These are phyloP conservation scores for Drosophila histrio DNA, from an alignment of 2,888 invertebrate genomes.

Conservation along the genomic window DNA sequence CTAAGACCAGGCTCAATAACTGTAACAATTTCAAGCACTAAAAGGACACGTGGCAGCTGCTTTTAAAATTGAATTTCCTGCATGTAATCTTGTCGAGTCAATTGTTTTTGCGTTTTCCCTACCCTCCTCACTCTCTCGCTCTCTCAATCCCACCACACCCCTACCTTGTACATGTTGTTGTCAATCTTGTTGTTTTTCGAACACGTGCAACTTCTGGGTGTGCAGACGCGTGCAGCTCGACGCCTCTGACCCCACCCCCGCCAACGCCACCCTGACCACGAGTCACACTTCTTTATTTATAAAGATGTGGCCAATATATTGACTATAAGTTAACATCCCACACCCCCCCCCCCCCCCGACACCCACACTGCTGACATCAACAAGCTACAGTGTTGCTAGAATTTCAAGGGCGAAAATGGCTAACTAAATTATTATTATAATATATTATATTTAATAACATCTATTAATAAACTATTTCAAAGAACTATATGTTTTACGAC, in stretches of 20 bases:
- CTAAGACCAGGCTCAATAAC: slow-evolving; percentile 59
- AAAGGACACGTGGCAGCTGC: slow-evolving; percentile 84
- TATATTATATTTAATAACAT: too few relatives aligned
- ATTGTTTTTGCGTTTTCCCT: slow-evolving; percentile 69
- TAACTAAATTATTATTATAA: too few relatives aligned
- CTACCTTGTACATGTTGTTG: not conserved
- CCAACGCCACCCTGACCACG: not conserved
- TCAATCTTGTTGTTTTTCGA: slow-evolving; percentile 16
- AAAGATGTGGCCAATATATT: slow-evolving; percentile 77
- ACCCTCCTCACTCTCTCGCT: not conserved
- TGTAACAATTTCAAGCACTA: slow-evolving; percentile 83
- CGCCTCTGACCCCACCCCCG: not conserved
- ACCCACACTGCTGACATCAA: not conserved
- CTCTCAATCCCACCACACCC: not conserved
- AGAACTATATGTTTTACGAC: too few relatives aligned
- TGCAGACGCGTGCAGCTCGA: slow-evolving; percentile 35
- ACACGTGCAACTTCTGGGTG: slow-evolving; percentile 55
- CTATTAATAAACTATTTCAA: too few relatives aligned
- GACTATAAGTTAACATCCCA: slow-evolving; percentile 62
- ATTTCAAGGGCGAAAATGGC: too few relatives aligned
- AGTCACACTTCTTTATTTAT: slow-evolving; percentile 70
- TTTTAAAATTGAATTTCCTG: slow-evolving; percentile 84
- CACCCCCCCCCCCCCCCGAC: not conserved
- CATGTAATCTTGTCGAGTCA: slow-evolving; percentile 81
- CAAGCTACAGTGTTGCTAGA: too few relatives aligned